phyloP scores from a whole-genome alignment of 2,888 invertebrate genomes.

The Mesorhabditis spiculigera region DNA sequence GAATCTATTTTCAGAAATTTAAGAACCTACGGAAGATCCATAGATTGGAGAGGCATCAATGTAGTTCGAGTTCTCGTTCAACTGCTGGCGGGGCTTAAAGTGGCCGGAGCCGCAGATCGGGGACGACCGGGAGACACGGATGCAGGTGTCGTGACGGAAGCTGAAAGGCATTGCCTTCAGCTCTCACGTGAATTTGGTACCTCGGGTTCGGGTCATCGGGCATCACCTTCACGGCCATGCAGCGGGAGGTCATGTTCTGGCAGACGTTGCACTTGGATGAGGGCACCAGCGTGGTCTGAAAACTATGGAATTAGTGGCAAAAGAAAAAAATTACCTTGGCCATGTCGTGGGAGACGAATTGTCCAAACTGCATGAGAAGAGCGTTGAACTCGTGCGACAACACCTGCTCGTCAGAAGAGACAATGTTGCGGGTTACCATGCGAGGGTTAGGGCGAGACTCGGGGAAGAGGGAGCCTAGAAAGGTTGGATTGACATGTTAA shows the following conservation, averaged over 20 bases:
- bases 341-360: constrained; percentile 55
- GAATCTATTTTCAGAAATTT: too few relatives aligned
- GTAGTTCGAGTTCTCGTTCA: constrained; percentile 61
- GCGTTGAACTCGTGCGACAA: constrained; percentile 51
- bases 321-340: constrained; percentile 33
- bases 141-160: constrained; percentile 50
- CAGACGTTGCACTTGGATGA: constrained; percentile 54
- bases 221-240: constrained; percentile 52
- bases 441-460: constrained; percentile 46
- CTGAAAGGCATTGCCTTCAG: constrained; percentile 22
- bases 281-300: constrained; percentile 51
- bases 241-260: constrained; percentile 52
- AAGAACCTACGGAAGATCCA: constrained; percentile 68
- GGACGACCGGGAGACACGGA: constrained; percentile 71
- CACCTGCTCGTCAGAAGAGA: constrained; percentile 49
- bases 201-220: constrained; percentile 44
- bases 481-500: neutral
- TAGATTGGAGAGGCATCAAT: constrained; percentile 94
- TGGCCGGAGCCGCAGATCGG: constrained; percentile 94
- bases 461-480: constrained; percentile 30
- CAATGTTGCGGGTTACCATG: constrained; percentile 41
- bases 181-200: constrained; percentile 10
- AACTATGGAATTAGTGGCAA: neutral
- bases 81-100: constrained; percentile 87
- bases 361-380: constrained; percentile 54